Evolutionary conservation across 2,888 invertebrate genomes (phyloP).

Genomic region (Heliconius cydno): DNA sequence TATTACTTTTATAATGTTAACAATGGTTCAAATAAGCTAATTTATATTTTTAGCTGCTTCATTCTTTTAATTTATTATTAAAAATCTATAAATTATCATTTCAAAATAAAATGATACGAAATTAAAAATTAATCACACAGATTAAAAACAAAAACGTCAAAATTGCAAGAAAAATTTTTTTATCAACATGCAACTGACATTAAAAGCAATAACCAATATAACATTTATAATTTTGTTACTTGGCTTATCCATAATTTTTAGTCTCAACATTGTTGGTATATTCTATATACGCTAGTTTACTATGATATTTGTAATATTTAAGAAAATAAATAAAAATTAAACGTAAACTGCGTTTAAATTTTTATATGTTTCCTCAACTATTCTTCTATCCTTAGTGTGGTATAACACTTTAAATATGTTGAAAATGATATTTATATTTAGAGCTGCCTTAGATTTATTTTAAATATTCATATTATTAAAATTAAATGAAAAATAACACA

Average conservation of each 20-base stretch:
- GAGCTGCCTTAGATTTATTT: conserved; percentile 18
- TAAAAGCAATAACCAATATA: conserved; percentile 12
- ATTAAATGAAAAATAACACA: not conserved
- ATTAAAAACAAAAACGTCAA: conserved; percentile 1
- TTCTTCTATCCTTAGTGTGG: not conserved
- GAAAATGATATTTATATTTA: conserved; percentile 12
- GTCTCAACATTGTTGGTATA: conserved; percentile 15
- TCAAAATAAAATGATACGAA: conserved; percentile 2
- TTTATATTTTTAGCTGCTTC: no score
- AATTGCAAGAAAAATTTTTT: not conserved
- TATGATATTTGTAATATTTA: conserved; percentile 4
- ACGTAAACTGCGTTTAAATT: not conserved
- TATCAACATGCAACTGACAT: conserved; percentile 11
- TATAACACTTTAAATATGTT: not conserved
- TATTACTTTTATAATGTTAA: not conserved
- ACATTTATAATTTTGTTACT: conserved; percentile 1
- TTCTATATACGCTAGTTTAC: conserved; percentile 13
- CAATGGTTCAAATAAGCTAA: not conserved
- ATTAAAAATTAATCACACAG: not conserved
- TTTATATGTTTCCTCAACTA: not conserved
- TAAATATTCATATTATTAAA: conserved; percentile 8
- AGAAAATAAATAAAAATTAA: not conserved
- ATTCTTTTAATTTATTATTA: not conserved
- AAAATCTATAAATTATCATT: conserved; percentile 5
- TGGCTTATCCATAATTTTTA: conserved; percentile 17